Conservation (phyloP, 2,888 invertebrate genomes). For the Campoplex capitator region DNA sequence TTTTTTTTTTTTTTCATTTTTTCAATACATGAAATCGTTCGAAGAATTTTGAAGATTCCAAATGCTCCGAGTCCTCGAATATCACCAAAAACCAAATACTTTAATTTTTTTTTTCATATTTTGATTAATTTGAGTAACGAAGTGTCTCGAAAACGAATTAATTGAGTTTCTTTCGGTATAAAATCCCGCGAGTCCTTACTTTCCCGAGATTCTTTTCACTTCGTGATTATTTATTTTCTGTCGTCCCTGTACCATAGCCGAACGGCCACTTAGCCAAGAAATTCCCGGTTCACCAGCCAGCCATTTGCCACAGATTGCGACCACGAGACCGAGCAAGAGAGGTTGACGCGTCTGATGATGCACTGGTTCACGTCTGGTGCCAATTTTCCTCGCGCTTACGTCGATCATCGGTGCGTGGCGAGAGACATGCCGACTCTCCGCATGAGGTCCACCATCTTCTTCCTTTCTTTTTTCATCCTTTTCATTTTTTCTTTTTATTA, state of each 20-base stretch:
- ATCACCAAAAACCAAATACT: no score
- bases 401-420: constrained; percentile 62
- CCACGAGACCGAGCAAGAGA: constrained; percentile 20
- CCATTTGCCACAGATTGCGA: constrained; percentile 6
- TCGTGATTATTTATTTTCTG: not conserved
- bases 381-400: constrained; percentile 58
- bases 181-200: not conserved
- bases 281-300: not conserved
- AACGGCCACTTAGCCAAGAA: not conserved
- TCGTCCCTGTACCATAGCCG: not conserved
- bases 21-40: no score
- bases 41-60: no score
- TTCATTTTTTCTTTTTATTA: constrained; percentile 7
- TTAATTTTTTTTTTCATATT: no score
- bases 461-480: constrained; percentile 10
- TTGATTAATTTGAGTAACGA: not conserved
- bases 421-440: constrained; percentile 3
- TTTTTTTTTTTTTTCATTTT: no score
- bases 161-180: not conserved
- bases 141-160: no score
- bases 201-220: not conserved
- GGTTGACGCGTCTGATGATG: constrained; percentile 53
- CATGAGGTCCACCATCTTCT: constrained; percentile 22
- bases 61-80: no score
- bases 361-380: constrained; percentile 46